Percentiles rank a stretch among this genome's conserved stretches.
Conservation (phyloP, 2,797 vertebrate genomes). For the Cygnus olor region DNA sequence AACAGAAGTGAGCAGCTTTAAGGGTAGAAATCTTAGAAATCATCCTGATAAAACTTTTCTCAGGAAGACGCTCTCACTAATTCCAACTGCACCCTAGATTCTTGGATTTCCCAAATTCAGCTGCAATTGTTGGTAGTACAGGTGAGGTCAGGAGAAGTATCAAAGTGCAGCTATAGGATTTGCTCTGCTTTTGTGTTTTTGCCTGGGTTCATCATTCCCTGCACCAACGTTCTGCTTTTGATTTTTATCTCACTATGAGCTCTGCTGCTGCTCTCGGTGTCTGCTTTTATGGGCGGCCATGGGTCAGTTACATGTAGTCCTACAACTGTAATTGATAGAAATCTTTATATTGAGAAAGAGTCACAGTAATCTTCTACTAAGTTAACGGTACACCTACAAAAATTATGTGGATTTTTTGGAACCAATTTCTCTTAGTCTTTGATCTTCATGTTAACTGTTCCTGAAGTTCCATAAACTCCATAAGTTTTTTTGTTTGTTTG, state of each 20-base stretch:
- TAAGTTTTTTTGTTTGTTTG: too few species aligned
- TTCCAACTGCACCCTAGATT: background rate
- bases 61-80: background rate
- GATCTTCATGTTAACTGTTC: rapidly evolving
- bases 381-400: background rate
- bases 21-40: background rate
- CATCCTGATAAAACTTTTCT: background rate
- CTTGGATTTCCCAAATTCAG: background rate
- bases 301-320: background rate
- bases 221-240: background rate
- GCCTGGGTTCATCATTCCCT: background rate
- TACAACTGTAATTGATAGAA: background rate
- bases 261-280: background rate
- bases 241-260: background rate
- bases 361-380: background rate
- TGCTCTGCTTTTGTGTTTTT: background rate
- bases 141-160: background rate
- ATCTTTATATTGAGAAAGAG: background rate
- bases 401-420: background rate
- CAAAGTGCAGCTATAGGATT: background rate
- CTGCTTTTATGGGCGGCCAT: background rate
- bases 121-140: background rate
- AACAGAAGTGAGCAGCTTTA: background rate
- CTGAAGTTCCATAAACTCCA: background rate
- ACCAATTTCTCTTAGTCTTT: background rate